Evolutionary conservation across 1,140 invertebrate genomes (phyloP).

Genomic region (Bombus terrestris): DNA sequence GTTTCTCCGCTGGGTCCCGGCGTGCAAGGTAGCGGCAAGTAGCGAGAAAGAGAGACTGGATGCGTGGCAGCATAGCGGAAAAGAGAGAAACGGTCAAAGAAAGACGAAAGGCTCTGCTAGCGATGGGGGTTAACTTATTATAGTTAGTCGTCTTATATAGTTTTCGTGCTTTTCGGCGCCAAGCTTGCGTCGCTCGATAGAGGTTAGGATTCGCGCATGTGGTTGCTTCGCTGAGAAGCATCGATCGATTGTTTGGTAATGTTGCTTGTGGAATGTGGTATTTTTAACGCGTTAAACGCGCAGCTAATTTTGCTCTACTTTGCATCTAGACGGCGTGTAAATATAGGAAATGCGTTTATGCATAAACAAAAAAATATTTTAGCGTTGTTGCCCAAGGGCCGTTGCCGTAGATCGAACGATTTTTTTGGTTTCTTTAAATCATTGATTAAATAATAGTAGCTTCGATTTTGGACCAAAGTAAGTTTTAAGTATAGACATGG

Average conservation of each 20-base stretch:
- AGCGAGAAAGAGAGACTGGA: not conserved
- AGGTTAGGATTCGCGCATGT: not conserved
- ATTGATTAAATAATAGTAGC: no score
- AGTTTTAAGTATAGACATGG: not conserved
- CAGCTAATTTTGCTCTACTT: no score
- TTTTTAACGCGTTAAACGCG: no score
- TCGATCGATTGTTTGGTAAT: not conserved
- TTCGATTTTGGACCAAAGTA: not conserved
- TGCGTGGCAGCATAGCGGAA: not conserved
- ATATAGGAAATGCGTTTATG: no score
- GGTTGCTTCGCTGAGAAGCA: not conserved
- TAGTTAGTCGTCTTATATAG: not conserved
- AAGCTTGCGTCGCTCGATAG: not conserved
- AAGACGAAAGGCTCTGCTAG: not conserved
- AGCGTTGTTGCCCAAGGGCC: no score
- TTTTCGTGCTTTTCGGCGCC: not conserved
- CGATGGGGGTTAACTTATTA: constrained; percentile 23
- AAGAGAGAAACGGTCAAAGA: not conserved
- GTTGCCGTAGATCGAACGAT: not conserved
- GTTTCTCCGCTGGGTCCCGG: not conserved
- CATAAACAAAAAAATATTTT: no score
- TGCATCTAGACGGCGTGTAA: no score
- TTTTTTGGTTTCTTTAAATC: not conserved
- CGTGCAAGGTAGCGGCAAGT: constrained; percentile 1
- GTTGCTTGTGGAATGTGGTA: not conserved